Conservation (phyloP, 2,113 vertebrate genomes). For the Rhinopithecus roxellana region DNA sequence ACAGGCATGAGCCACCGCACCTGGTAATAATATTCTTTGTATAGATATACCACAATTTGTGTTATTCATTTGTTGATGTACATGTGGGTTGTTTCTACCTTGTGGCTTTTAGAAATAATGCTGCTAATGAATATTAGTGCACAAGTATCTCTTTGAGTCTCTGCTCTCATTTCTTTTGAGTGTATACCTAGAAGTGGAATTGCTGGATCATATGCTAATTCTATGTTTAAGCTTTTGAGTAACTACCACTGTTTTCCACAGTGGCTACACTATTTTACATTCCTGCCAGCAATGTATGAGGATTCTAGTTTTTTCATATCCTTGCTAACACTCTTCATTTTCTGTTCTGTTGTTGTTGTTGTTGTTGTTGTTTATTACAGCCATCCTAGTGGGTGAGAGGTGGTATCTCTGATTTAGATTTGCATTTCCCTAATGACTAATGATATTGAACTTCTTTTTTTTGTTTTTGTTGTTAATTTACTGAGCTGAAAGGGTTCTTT, state of each 20-base stretch:
- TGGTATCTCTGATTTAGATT: not conserved
- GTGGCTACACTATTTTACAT: not conserved
- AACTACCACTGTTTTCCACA: not conserved
- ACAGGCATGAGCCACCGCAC: too few species aligned
- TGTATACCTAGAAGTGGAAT: not conserved
- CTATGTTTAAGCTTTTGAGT: not conserved
- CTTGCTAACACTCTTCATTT: not conserved
- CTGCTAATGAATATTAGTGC: not conserved
- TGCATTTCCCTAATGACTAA: not conserved
- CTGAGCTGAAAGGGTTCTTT: slow-evolving; percentile 14
- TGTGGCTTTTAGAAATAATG: not conserved
- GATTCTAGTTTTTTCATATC: not conserved
- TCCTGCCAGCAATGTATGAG: not conserved
- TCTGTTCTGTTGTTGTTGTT: not conserved
- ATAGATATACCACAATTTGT: not conserved
- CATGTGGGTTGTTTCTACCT: not conserved
- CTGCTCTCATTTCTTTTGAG: slow-evolving; percentile 5
- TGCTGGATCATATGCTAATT: not conserved
- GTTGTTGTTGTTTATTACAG: not conserved
- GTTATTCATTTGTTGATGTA: not conserved
- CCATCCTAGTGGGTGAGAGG: not conserved
- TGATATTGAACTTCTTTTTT: not conserved
- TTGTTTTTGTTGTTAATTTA: not conserved
- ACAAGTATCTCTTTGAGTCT: not conserved
- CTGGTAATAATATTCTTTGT: not conserved